Conservation (phyloP, 2,113 vertebrate species). For the Chaenocephalus aceratus region DNA sequence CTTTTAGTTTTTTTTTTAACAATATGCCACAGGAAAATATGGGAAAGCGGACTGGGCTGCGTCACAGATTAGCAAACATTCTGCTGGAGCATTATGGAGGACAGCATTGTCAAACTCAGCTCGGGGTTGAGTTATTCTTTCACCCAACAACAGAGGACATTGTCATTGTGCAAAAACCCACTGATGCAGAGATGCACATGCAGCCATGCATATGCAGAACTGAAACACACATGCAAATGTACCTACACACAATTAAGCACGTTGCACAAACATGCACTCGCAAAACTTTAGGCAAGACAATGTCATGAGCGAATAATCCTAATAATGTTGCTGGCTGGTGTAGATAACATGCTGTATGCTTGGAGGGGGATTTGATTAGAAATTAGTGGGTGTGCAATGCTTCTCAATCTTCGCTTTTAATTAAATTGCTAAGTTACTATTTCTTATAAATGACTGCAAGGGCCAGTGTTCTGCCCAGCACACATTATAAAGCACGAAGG, state of each 20-base stretch:
- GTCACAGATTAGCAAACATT: conserved; percentile 47
- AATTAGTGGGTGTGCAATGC: conserved; percentile 56
- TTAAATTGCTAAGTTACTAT: conserved; percentile 63
- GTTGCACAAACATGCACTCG: neutral
- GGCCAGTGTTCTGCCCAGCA: conserved; percentile 24
- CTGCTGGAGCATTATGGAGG: conserved; percentile 28
- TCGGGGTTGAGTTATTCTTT: conserved; percentile 42
- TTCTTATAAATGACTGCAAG: conserved; percentile 49
- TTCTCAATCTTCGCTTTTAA: conserved; percentile 59
- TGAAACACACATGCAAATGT: neutral
- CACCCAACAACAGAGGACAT: conserved; percentile 22
- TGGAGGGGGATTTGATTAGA: conserved; percentile 59
- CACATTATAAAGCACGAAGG: conserved; percentile 17
- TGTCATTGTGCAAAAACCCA: conserved; percentile 31
- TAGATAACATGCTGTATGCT: conserved; percentile 65
- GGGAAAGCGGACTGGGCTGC: neutral
- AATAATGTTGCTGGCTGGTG: conserved; percentile 51
- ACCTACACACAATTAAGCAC: neutral
- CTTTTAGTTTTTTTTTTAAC: conserved; percentile 22
- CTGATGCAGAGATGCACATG: conserved; percentile 21
- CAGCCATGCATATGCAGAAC: conserved; percentile 9
- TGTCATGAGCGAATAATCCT: conserved; percentile 53
- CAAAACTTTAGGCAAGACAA: conserved; percentile 44
- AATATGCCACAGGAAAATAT: conserved; percentile 11
- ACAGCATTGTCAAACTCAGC: conserved; percentile 45